Conservation (phyloP, 2,797 vertebrate genomes). For the Sebastes hubbsi region DNA sequence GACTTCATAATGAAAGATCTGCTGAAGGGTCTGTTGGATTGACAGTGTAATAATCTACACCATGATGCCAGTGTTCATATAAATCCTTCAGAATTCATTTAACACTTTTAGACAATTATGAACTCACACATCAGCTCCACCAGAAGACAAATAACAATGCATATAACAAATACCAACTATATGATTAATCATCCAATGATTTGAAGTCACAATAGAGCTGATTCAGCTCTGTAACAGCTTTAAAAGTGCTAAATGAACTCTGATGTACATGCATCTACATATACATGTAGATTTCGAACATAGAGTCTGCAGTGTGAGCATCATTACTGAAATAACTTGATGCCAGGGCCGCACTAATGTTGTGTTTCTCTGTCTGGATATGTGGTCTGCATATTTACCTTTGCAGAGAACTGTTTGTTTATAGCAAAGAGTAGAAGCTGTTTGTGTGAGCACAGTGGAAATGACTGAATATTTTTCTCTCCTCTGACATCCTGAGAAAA, state of each 20-base stretch:
- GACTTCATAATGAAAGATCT: neutral
- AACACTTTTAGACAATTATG: neutral
- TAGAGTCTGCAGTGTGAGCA: constrained; percentile 26
- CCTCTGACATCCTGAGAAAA: constrained; percentile 34
- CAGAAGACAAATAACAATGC: neutral
- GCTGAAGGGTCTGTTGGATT: neutral
- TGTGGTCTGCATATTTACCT: constrained; percentile 44
- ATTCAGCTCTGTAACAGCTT: neutral
- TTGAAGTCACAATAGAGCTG: neutral
- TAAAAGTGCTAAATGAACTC: neutral
- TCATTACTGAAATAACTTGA: constrained; percentile 28
- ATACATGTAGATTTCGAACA: neutral
- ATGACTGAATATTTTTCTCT: constrained; percentile 37
- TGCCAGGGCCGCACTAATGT: neutral
- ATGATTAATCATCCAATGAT: neutral
- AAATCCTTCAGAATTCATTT: neutral
- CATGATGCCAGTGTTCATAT: neutral
- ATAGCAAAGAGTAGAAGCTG: constrained; percentile 39
- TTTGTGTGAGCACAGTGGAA: constrained; percentile 42
- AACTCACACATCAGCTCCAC: neutral
- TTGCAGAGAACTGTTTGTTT: constrained; percentile 42
- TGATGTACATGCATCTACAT: neutral
- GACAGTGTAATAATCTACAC: neutral
- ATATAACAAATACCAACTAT: neutral
- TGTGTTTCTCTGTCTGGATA: constrained; percentile 42